Evolutionary conservation across 2,888 invertebrate species (phyloP), one percentile per base, ranked within the genome.

Genomic region (Drosophila stalkeri): DNA sequence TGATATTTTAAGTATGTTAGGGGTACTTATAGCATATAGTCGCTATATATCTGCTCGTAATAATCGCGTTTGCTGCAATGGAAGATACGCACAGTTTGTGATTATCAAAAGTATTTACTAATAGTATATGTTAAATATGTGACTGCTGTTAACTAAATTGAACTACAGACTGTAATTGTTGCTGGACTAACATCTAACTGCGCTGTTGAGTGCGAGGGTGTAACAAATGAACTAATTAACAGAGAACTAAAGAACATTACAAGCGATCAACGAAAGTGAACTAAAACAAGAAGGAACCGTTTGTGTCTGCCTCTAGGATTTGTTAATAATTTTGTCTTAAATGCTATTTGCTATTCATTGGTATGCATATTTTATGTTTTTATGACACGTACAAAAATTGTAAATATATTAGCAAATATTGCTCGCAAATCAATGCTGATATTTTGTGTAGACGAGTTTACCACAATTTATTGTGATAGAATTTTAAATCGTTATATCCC

Each of bases 391-490:
- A 86, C 66, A 82, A 82, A 82, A 82, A 68, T 55, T 67, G 52
- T 76, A 44, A 61, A 47, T 39, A 43, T 35, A 39, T 39, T 69
- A 66, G 71, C 78, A 72, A 84, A 67, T 70, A 67, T 74, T 76
- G 72, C 63, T 59, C 47, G 66, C 46, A 60, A 54, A 57, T 54
- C 7, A 9, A 46, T 65, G 51, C 37, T 71, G 56, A 54, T 61
- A 64, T 59, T 14, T 47, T 27, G 9, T 64, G 8, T 43, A 16
- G 37, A 49, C 11, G 8, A 7, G 3, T 87, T 89, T 96, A 96
- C 96, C 96, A 96, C 84, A 96, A 94, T 83, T 95, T 96, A 86
- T 96, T 96, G 92, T 96, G 96, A 92, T 96, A 96, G 93, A 96
- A 96, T 91, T 96, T 96, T 49, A 96, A 94, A 93, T 96, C 96